phyloP scores from a whole-genome alignment of 2,888 invertebrate genomes.

The Temnothorax unifasciatus region DNA sequence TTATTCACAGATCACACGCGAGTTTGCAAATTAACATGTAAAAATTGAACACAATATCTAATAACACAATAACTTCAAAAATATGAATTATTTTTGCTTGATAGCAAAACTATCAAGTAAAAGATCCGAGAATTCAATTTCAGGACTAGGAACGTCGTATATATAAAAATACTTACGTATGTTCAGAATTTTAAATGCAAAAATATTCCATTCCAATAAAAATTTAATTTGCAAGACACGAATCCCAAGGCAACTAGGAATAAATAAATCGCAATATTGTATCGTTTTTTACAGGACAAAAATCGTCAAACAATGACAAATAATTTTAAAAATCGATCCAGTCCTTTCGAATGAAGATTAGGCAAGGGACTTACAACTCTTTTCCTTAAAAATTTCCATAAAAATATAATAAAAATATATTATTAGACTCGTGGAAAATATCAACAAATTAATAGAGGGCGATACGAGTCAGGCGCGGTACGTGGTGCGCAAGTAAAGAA shows the following conservation, averaged over 20 bases:
- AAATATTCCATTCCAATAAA: neutral
- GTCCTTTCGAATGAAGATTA: neutral
- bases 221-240: neutral
- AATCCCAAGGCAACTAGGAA: neutral
- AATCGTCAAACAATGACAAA: neutral
- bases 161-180: neutral
- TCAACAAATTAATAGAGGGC: too few relatives aligned
- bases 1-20: neutral
- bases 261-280: neutral
- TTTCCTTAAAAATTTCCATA: neutral
- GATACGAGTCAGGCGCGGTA: too few relatives aligned
- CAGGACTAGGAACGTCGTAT: neutral
- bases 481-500: too few relatives aligned
- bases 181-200: neutral
- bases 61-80: neutral
- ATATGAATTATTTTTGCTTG: neutral
- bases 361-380: neutral
- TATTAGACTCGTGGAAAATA: too few relatives aligned
- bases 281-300: neutral
- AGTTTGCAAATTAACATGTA: slow-evolving; percentile 18
- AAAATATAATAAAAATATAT: slow-evolving; percentile 5
- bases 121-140: neutral
- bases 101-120: neutral
- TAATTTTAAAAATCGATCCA: neutral
- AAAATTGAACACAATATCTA: slow-evolving; percentile 1